Conservation (phyloP, 2,113 vertebrate species). For the Leptodactylus fuscus region DNA sequence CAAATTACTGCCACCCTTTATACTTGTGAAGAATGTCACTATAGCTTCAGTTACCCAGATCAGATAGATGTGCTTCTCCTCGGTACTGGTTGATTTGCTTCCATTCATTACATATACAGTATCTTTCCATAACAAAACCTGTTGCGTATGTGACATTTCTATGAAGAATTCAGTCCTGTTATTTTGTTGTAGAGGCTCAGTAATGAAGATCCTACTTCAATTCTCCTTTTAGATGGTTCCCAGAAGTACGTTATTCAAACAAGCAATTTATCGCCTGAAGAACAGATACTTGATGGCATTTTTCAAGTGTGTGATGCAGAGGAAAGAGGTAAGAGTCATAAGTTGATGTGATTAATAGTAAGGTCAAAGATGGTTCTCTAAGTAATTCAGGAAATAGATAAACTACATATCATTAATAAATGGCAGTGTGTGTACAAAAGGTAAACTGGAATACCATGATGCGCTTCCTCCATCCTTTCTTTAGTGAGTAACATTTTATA, state of each 20-base stretch:
- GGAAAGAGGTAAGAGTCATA: conserved; percentile 67
- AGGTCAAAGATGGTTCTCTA: not conserved
- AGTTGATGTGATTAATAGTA: not conserved
- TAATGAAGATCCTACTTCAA: not conserved
- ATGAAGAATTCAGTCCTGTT: not conserved
- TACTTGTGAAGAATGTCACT: not conserved
- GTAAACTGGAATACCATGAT: too few relatives aligned
- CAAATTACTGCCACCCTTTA: too few relatives aligned
- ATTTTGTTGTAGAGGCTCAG: not conserved
- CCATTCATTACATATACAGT: too few relatives aligned
- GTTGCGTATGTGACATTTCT: not conserved
- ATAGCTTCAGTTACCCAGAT: not conserved
- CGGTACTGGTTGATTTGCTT: not conserved
- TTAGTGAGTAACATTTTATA: too few relatives aligned
- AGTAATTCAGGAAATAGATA: not conserved
- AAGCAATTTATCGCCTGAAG: conserved; percentile 63
- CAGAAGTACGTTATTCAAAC: not conserved
- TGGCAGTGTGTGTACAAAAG: too few relatives aligned
- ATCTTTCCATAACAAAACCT: too few relatives aligned
- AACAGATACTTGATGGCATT: conserved; percentile 71
- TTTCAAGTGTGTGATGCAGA: conserved; percentile 74
- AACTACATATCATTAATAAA: not conserved
- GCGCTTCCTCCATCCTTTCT: too few relatives aligned
- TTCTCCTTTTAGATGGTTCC: conserved; percentile 11
- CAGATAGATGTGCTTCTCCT: not conserved